A percentile compares a stretch with the other conserved stretches of the same genome.
These are phyloP conservation scores for Scalopus aquaticus DNA, from an alignment of 2,113 vertebrate species.

Conservation along the genomic window DNA sequence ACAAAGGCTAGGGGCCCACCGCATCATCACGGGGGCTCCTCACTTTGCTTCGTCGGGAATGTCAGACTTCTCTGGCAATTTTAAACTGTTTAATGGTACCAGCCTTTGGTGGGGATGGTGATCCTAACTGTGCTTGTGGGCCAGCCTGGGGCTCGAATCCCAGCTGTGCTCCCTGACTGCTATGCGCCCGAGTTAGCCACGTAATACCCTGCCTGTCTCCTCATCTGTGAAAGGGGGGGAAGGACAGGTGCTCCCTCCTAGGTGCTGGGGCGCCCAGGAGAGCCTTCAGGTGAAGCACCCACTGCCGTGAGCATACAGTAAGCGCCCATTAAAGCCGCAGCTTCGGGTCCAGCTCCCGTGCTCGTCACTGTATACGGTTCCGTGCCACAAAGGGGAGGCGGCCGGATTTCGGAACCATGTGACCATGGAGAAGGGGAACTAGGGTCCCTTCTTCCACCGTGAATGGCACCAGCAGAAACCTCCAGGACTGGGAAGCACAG, in stretches of 20 bases:
- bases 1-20: neutral
- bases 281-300: neutral
- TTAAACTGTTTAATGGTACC: neutral
- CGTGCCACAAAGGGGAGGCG: neutral
- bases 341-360: neutral
- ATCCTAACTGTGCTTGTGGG: neutral
- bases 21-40: neutral
- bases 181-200: neutral
- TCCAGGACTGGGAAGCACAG: neutral
- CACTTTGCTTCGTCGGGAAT: neutral
- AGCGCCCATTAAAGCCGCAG: neutral
- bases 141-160: neutral
- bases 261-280: neutral
- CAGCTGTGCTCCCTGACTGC: too few species aligned
- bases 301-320: neutral
- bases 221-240: neutral
- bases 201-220: neutral
- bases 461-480: neutral
- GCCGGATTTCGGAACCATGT: neutral
- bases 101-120: neutral
- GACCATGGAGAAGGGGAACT: neutral
- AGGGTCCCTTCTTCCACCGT: neutral
- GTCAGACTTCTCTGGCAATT: neutral
- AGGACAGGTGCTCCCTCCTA: rapidly evolving
- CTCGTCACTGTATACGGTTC: too few species aligned